Percentiles rank a stretch among this genome's conserved stretches.
These are phyloP conservation scores for Macropis europaea DNA, from an alignment of 2,888 invertebrate species.

Conservation along the genomic window DNA sequence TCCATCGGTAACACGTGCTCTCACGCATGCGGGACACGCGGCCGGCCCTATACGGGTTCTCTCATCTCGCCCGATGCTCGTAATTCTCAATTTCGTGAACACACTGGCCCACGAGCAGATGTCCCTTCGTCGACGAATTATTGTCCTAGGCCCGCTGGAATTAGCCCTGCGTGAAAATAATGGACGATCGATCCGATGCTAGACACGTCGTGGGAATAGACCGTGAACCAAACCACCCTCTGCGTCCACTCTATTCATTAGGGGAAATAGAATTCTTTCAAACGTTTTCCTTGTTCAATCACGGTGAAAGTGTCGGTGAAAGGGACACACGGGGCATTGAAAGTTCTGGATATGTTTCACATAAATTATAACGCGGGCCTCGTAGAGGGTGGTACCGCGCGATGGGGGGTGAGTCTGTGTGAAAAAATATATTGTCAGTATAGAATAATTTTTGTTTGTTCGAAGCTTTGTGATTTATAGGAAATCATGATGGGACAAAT, in stretches of 20 bases:
- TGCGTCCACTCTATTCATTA: too few species aligned
- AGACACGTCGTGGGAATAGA: slow-evolving; percentile 49
- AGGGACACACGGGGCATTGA: too few species aligned
- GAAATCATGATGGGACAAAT: too few species aligned
- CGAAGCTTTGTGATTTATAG: too few species aligned
- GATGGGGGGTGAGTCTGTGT: too few species aligned
- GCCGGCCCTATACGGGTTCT: slow-evolving; percentile 43
- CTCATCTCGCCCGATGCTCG: slow-evolving; percentile 39
- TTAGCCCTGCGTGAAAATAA: slow-evolving; percentile 47
- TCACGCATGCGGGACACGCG: slow-evolving; percentile 60
- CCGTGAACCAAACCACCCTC: slow-evolving; percentile 4
- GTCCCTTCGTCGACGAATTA: slow-evolving; percentile 43
- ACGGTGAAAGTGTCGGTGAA: too few species aligned
- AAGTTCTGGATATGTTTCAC: too few species aligned
- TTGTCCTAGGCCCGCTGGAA: slow-evolving; percentile 18
- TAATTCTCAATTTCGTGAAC: slow-evolving; percentile 63
- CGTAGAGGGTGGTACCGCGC: too few species aligned
- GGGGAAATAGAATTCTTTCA: slow-evolving; percentile 17
- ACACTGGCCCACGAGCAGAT: slow-evolving; percentile 52
- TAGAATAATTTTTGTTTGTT: too few species aligned
- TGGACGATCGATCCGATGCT: slow-evolving; percentile 46
- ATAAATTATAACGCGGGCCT: too few species aligned
- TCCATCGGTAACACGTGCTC: slow-evolving; percentile 23
- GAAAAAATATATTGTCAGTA: too few species aligned
- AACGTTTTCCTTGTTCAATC: neutral